Base-by-base conservation (phyloP, 1,140 invertebrate genomes). In the Gonioctena quinquepunctata region DNA sequence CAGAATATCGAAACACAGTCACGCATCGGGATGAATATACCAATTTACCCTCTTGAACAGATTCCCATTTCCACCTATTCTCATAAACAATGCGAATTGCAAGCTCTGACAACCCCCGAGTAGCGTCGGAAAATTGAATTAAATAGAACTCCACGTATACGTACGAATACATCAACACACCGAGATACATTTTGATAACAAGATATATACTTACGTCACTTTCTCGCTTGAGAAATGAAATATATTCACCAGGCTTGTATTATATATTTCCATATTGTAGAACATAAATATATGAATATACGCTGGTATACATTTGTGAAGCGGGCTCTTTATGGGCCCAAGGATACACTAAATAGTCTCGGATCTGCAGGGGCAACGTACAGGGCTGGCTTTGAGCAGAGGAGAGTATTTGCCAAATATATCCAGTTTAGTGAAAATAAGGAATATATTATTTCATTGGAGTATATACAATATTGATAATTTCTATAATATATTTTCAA, bases 221-320 rank as follows among this genome's bases (percentile, higher is more conserved):
- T n/a, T 42, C 2, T 42, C 33, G 33, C 33, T 13, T 3, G 33
- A 42, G 33, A 42, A 42, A 42, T 42, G 33, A 42, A 42, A 42
- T 42, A 42, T 42, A 42, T 42, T 42, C 33, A n/a, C 33, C 16
- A 21, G 18, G 52, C 52, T 56, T 56, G 52, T 56, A 56, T 23
- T 18, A 56, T 56, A 56, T 56, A 56, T 56, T 56, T 56, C 52
- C 52, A 56, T 56, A 56, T 56, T 56, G 52, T 56, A 56, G 52
- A 56, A 23, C 52, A 56, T 56, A 56, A 56, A 56, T 56, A 56
- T 56, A 23, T 56, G 22, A 56, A 56, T 56, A 56, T 56, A 56
- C 21, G 52, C 21, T 56, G 21, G 52, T 56, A 56, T 23, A 56
- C 52, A 56, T 56, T 56, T 56, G 52, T 56, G 52, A 56, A 56